phyloP scores from a whole-genome alignment of 2,797 vertebrate species.

The Chaetophractus vellerosus region DNA sequence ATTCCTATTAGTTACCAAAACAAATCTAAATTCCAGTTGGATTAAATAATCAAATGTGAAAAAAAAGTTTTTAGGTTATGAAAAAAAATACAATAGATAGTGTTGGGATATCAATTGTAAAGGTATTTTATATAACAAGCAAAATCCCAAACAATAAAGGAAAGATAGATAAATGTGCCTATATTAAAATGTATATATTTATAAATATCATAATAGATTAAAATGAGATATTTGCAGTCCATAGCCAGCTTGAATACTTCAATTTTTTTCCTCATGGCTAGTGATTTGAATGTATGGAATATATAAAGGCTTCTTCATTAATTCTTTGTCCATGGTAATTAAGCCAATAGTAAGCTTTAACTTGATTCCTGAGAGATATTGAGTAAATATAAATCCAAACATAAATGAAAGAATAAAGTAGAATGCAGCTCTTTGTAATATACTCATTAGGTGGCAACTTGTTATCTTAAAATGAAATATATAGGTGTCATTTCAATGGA shows the following conservation, averaged over 20 bases:
- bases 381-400: too few species aligned
- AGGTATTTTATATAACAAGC: background rate
- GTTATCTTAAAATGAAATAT: background rate
- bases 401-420: too few species aligned
- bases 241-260: background rate
- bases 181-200: background rate
- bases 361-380: background rate
- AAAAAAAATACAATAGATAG: background rate
- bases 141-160: background rate
- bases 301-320: background rate
- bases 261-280: too few species aligned
- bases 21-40: too few species aligned
- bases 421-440: too few species aligned
- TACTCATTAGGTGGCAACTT: background rate
- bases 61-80: too few species aligned
- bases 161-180: background rate
- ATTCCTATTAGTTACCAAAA: too few species aligned
- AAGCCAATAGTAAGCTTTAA: background rate
- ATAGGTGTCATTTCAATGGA: background rate
- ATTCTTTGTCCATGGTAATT: background rate
- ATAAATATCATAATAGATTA: background rate
- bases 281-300: background rate
- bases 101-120: background rate
- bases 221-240: background rate
- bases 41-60: too few species aligned